Evolutionary conservation across 2,888 invertebrate genomes (phyloP), one percentile per base, ranked within the genome.

Genomic region (Drosophila cognata): DNA sequence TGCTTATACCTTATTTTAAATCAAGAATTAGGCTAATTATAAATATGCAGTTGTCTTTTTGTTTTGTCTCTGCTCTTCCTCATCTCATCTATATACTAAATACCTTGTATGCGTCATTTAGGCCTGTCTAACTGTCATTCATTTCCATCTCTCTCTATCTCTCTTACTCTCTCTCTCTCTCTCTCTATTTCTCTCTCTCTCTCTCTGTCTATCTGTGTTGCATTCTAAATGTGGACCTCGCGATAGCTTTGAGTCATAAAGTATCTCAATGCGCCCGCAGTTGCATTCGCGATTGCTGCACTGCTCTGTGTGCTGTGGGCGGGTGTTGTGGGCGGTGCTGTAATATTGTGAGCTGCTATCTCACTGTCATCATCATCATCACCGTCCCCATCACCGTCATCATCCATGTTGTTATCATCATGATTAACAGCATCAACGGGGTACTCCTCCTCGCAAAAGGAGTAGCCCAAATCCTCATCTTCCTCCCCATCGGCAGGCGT

Each of bases 401-500:
- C 55, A n/a, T 61, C 53, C 52, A 41, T 29, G 41, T 57, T 31
- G 29, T 43, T 31, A 31, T 57, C 53, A 18, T 36, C 33, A 35
- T 56, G 43, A 38, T 59, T 61, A 21, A 41, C 62, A 52, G 48
- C 79, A 55, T 88, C 81, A 16, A 73, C 74, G 69, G 76, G 59
- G 18, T 68, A 79, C 56, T 89, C 88, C 59, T 92, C 92, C 69
- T 92, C 92, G 70, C 89, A 91, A 41, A 83, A 91, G 16, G 92
- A 91, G 67, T 92, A 90, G 38, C 92, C 89, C 29, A 90, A 77
- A 60, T 92, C 92, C 72, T 91, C 92, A 10, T 91, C 90, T 46
- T 90, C 91, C 31, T 89, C 86, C 65, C 71, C 68, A 60, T 57
- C 61, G 36, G n/a, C 59, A 53, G 29, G 35, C 8, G 61, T 31